Base-by-base conservation (phyloP, 2,888 invertebrate genomes). In the Entomobrya multifasciata region DNA sequence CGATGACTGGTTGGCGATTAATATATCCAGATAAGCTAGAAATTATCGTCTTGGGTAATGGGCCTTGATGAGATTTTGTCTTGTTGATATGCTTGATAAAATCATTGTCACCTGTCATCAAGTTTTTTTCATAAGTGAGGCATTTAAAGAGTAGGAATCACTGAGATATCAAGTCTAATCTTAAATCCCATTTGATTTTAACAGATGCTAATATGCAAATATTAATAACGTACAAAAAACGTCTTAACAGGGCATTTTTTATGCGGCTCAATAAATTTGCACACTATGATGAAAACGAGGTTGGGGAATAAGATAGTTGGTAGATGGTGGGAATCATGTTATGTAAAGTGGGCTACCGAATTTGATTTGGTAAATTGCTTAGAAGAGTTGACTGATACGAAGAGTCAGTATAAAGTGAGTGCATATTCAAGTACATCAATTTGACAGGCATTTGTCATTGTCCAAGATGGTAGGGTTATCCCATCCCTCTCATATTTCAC, bases 401-500 rank as follows among this genome's bases (percentile, higher is more conserved):
- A 47, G 70, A 57, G 22, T 36, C 36, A 36, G 4, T 3, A 27
- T 25, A 49, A n/a, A 49, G 8, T 22, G 22, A 49, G 25, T 70
- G 49, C 70, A 25, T 70, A 44, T 70, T 11, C 74, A 25, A 76
- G 55, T 47, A 55, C 20, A 55, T 70, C 52, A 70, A 22, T 81
- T 70, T 82, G 82, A 70, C 76, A 77, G 77, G 55, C 49, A 85
- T 85, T 85, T 85, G 78, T 85, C 85, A 36, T 47, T 72, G 85
- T 85, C 85, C 79, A 72, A 60, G 85, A 70, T 44, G 55, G 30
- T 6, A 47, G 22, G 47, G 30, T 17, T 5, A 55, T 72, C 72
- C 79, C 78, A 57, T 47, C 70, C 67, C 70, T 57, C 85, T 85
- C 85, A 85, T 85, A 85, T 85, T 85, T 79, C 85, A 85, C 85